Evolutionary conservation across 2,113 vertebrate genomes (phyloP).

Genomic region (Amazona guildingii): DNA sequence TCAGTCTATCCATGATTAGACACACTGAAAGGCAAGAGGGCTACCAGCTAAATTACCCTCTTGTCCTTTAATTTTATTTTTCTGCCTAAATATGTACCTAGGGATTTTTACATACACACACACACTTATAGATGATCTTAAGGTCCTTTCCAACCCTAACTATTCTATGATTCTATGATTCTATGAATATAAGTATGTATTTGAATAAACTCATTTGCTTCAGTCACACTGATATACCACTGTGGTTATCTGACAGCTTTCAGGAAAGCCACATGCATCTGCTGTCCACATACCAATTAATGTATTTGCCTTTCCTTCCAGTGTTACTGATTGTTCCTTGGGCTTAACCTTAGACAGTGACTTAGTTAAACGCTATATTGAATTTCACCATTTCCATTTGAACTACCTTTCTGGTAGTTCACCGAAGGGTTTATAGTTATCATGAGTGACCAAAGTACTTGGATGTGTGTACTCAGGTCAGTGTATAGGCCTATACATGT

Average conservation of each 20-base stretch:
- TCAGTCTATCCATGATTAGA: neutral
- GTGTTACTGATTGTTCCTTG: conserved; percentile 32
- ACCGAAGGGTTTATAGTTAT: conserved; percentile 68
- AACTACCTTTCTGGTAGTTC: conserved; percentile 54
- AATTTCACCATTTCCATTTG: conserved; percentile 67
- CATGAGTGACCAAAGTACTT: conserved; percentile 62
- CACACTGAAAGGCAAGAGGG: neutral
- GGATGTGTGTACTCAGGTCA: conserved; percentile 53
- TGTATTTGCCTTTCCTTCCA: conserved; percentile 1
- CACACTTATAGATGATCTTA: too few species aligned
- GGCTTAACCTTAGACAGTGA: conserved; percentile 58
- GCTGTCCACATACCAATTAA: conserved; percentile 26
- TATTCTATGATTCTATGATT: too few species aligned
- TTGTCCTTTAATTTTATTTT: neutral
- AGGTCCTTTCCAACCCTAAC: too few species aligned
- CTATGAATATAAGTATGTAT: neutral
- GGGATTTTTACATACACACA: neutral
- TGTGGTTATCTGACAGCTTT: neutral
- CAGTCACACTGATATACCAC: neutral
- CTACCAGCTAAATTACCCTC: neutral
- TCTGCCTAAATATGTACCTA: neutral
- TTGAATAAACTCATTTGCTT: neutral
- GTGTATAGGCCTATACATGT: conserved; percentile 9
- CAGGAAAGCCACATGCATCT: neutral
- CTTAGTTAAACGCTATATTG: conserved; percentile 61